Conservation (phyloP, 2,888 invertebrate species). For the Julus scandinavius region DNA sequence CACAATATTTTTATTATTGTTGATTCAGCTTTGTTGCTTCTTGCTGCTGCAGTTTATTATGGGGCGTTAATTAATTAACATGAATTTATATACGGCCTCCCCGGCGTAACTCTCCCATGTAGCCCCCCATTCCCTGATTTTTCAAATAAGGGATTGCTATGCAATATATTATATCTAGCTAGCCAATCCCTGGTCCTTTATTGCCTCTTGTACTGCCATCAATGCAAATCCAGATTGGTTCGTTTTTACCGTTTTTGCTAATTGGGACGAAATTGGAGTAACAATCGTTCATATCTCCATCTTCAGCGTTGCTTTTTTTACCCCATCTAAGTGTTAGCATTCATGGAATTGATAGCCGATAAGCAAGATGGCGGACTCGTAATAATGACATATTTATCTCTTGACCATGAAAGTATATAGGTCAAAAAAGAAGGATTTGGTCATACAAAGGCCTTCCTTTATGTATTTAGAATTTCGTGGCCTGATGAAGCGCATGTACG, state of each 20-base stretch:
- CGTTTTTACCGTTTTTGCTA: neutral
- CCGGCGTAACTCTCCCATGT: conserved; percentile 31
- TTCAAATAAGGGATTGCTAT: conserved; percentile 45
- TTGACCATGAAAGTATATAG: too few species aligned
- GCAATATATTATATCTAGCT: conserved; percentile 45
- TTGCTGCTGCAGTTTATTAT: conserved; percentile 43
- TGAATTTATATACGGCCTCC: conserved; percentile 34
- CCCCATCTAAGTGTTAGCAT: neutral
- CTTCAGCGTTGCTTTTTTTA: neutral
- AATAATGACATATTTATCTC: too few species aligned
- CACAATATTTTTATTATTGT: conserved; percentile 44
- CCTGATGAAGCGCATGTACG: too few species aligned
- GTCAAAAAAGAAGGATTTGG: too few species aligned
- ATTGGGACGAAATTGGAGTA: neutral
- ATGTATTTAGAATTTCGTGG: too few species aligned
- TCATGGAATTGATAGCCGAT: neutral
- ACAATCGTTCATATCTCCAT: neutral
- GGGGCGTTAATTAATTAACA: conserved; percentile 34
- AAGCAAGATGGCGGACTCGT: neutral
- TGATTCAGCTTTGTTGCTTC: conserved; percentile 42
- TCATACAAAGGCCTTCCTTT: too few species aligned
- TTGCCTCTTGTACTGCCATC: conserved; percentile 29
- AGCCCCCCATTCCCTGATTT: conserved; percentile 20
- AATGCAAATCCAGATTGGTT: neutral
- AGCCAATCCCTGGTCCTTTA: conserved; percentile 46